phyloP scores from a whole-genome alignment of 53 echinoderm and acorn worm species.

The Mesocentrotus franciscanus region DNA sequence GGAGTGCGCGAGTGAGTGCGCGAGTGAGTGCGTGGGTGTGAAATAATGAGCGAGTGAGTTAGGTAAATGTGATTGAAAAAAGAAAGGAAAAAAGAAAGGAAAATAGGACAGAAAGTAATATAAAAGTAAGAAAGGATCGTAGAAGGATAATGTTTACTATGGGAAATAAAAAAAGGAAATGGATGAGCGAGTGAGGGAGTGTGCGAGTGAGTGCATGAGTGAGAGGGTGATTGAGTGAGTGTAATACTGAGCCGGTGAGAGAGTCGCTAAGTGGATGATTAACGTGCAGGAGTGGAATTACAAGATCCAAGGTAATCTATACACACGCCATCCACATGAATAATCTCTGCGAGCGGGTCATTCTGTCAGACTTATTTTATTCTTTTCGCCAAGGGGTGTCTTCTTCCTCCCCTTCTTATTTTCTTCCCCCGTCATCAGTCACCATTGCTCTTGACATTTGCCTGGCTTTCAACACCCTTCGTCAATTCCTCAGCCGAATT shows the following conservation, averaged over 20 bases:
- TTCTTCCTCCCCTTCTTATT: not conserved
- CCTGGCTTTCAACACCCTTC: not conserved
- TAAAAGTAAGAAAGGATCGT: too few relatives aligned
- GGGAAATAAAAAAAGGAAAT: too few relatives aligned
- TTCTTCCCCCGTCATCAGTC: not conserved
- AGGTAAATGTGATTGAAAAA: too few relatives aligned
- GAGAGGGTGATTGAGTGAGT: slow-evolving; percentile 14
- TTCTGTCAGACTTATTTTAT: slow-evolving; percentile 42
- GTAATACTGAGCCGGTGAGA: not conserved
- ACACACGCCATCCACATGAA: slow-evolving; percentile 33
- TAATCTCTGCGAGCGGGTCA: slow-evolving; percentile 23
- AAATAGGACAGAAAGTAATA: too few relatives aligned
- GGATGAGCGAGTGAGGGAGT: not conserved
- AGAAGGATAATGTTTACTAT: too few relatives aligned
- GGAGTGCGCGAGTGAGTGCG: not conserved
- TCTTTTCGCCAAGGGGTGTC: slow-evolving; percentile 21
- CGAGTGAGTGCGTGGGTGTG: too few relatives aligned
- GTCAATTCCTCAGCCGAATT: not conserved
- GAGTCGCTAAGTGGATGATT: slow-evolving; percentile 35
- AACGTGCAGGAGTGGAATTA: slow-evolving; percentile 13
- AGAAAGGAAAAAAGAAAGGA: too few relatives aligned
- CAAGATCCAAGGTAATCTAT: slow-evolving; percentile 25
- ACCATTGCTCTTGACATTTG: slow-evolving; percentile 35
- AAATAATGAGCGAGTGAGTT: too few relatives aligned
- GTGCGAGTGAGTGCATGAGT: not conserved